A percentile compares a stretch with the other conserved stretches of the same genome.
Conservation (phyloP, 2,888 invertebrate species). For the Coleophora flavipennella region DNA sequence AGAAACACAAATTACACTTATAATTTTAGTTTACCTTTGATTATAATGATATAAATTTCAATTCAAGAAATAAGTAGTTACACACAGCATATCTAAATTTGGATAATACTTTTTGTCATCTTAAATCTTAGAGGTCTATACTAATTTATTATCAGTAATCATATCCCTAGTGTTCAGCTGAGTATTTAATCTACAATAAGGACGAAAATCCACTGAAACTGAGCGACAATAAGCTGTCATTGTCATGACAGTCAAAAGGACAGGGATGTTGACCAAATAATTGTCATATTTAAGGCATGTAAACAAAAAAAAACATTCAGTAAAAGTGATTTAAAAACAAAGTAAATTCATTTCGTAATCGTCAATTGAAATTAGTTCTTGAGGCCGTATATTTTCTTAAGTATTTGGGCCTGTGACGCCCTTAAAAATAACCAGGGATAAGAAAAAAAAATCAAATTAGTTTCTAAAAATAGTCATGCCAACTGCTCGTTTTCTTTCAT, state of each 20-base stretch:
- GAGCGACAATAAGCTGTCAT: too few species aligned
- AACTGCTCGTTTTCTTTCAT: too few species aligned
- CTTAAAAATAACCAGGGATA: too few species aligned
- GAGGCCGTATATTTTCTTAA: too few species aligned
- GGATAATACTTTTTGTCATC: slow-evolving; percentile 67
- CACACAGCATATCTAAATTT: slow-evolving; percentile 66
- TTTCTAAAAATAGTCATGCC: too few species aligned
- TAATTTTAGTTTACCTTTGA: slow-evolving; percentile 12
- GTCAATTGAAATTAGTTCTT: too few species aligned
- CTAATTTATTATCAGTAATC: slow-evolving; percentile 59
- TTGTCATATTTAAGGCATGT: too few species aligned
- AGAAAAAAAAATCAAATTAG: too few species aligned
- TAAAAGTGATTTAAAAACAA: too few species aligned
- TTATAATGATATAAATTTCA: slow-evolving; percentile 38
- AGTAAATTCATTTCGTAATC: too few species aligned
- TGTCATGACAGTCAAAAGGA: too few species aligned
- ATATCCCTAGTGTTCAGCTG: slow-evolving; percentile 52
- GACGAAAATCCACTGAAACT: slow-evolving; percentile 43
- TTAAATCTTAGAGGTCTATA: slow-evolving; percentile 54
- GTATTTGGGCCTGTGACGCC: too few species aligned
- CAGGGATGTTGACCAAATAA: slow-evolving; percentile 16
- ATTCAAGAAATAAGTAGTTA: slow-evolving; percentile 50
- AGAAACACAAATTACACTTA: neutral
- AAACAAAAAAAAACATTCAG: slow-evolving; percentile 45
- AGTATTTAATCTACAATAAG: slow-evolving; percentile 44